A percentile compares a stretch with the other conserved stretches of the same genome.
These are phyloP conservation scores for Coturnix japonica DNA, from an alignment of 2,113 vertebrate genomes.

Conservation along the genomic window DNA sequence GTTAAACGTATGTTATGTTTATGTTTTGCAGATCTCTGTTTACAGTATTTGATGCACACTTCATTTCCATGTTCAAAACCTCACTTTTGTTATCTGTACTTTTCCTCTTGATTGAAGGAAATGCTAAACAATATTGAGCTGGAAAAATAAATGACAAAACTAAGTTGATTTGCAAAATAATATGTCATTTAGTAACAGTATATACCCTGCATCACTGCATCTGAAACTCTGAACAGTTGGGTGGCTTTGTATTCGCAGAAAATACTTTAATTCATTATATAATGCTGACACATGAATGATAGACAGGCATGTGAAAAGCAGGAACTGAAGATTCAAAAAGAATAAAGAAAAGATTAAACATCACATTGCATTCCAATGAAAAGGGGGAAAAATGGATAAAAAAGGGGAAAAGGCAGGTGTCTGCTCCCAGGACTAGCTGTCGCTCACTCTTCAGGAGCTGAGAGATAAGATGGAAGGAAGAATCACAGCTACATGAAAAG, in stretches of 20 bases:
- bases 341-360: background rate
- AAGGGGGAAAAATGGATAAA: background rate
- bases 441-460: background rate
- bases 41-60: background rate
- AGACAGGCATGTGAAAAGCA: background rate
- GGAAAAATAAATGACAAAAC: background rate
- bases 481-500: background rate
- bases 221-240: background rate
- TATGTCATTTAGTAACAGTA: accelerated
- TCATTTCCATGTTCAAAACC: background rate
- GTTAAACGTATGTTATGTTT: background rate
- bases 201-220: background rate
- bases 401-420: background rate
- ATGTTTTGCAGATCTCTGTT: background rate
- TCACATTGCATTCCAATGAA: background rate
- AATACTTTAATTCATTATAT: background rate
- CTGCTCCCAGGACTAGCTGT: background rate
- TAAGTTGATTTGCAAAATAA: background rate
- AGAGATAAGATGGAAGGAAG: background rate
- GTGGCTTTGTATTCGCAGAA: background rate
- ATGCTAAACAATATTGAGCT: background rate
- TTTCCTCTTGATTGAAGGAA: background rate
- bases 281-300: background rate
- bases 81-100: background rate
- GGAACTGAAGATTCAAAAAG: background rate